A percentile compares a stretch with the other conserved stretches of the same genome.
Evolutionary conservation across 2,888 invertebrate genomes (phyloP).

Genomic region (Apamea monoglypha): DNA sequence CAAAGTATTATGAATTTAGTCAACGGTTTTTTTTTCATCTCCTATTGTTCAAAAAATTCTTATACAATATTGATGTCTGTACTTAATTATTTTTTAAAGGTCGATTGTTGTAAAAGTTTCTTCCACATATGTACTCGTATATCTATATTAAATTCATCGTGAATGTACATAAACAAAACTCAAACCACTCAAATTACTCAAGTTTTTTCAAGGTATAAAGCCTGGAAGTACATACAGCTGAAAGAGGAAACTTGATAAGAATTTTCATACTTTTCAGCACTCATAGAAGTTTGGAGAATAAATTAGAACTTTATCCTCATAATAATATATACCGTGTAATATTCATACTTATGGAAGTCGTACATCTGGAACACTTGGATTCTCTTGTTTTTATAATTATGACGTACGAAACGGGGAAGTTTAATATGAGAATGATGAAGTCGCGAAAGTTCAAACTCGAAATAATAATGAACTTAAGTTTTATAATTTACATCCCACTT

Average conservation of each 20-base stretch:
- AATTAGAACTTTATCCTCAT: constrained; percentile 54
- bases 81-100: neutral
- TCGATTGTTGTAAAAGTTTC: neutral
- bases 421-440: neutral
- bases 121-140: too few species aligned
- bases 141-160: neutral
- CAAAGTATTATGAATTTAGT: neutral
- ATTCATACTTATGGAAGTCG: constrained; percentile 36
- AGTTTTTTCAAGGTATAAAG: constrained; percentile 25
- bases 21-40: neutral
- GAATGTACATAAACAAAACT: neutral
- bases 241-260: constrained; percentile 28
- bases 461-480: neutral
- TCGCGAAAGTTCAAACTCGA: constrained; percentile 1
- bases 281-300: constrained; percentile 55
- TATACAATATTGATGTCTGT: neutral
- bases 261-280: constrained; percentile 53
- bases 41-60: neutral
- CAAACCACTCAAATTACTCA: constrained; percentile 38
- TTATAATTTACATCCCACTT: neutral
- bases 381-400: constrained; percentile 7
- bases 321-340: constrained; percentile 34
- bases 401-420: neutral
- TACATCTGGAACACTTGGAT: constrained; percentile 25
- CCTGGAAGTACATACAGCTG: constrained; percentile 1